Percentiles rank a stretch among this genome's conserved stretches.
Evolutionary conservation across 2,888 invertebrate genomes (phyloP).

Genomic region (Plusia festucae): DNA sequence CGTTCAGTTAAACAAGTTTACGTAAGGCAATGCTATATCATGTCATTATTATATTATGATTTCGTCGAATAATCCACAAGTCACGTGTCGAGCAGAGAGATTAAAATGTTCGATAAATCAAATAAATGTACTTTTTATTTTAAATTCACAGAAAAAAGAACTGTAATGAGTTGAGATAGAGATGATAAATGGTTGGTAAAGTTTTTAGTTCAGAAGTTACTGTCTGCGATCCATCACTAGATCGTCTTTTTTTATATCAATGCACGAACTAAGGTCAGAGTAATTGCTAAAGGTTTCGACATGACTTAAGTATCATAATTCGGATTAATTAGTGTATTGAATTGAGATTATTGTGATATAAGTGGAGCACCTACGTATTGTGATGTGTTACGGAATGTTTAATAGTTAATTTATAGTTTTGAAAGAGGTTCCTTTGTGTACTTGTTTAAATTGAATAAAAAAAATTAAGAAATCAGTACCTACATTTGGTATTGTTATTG

Average conservation of each 20-base stretch:
- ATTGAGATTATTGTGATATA: slow-evolving; percentile 41
- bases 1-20: slow-evolving; percentile 18
- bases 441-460: not conserved
- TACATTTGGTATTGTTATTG: too few species aligned
- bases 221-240: slow-evolving; percentile 20
- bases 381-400: slow-evolving; percentile 11
- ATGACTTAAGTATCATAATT: slow-evolving; percentile 36
- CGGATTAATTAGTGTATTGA: slow-evolving; percentile 33
- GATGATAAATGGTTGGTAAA: slow-evolving; percentile 5
- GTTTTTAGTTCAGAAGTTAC: not conserved
- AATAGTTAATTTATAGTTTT: slow-evolving; percentile 26
- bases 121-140: slow-evolving; percentile 7
- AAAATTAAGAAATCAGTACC: not conserved
- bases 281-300: slow-evolving; percentile 43
- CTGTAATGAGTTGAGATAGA: not conserved
- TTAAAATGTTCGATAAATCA: slow-evolving; percentile 17
- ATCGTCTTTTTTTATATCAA: slow-evolving; percentile 37
- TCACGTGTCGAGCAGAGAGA: slow-evolving; percentile 35
- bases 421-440: slow-evolving; percentile 15
- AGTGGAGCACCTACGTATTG: slow-evolving; percentile 33
- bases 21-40: slow-evolving; percentile 28
- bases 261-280: slow-evolving; percentile 39
- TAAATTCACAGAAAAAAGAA: not conserved
- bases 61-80: slow-evolving; percentile 45
- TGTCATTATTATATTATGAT: slow-evolving; percentile 40